Conservation (phyloP, 2,888 invertebrate species). For the Abscondita cerata region DNA sequence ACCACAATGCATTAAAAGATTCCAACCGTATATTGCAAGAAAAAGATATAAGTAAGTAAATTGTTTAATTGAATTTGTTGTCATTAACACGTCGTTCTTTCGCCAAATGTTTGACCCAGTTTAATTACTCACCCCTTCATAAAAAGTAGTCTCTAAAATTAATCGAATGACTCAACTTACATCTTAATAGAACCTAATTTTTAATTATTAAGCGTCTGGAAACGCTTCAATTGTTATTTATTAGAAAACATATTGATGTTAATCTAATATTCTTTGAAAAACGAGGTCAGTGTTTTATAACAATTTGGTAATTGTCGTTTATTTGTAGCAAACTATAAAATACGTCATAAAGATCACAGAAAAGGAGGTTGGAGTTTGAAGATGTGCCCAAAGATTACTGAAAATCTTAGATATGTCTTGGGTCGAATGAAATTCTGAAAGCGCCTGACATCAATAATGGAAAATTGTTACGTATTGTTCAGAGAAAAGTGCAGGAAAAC, state of each 20-base stretch:
- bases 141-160: neutral
- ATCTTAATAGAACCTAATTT: constrained; percentile 5
- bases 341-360: constrained; percentile 23
- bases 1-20: too few species aligned
- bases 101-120: too few species aligned
- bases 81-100: too few species aligned
- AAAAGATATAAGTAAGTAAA: too few species aligned
- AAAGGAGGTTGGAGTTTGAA: constrained; percentile 25
- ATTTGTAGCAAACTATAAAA: constrained; percentile 20
- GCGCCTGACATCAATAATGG: constrained; percentile 57
- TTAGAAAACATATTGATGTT: neutral
- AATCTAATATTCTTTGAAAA: constrained; percentile 1
- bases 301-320: neutral
- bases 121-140: too few species aligned
- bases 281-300: neutral
- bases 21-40: too few species aligned
- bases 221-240: constrained; percentile 2
- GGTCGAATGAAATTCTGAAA: constrained; percentile 49
- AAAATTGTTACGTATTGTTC: constrained; percentile 49
- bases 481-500: constrained; percentile 41
- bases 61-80: too few species aligned
- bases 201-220: neutral
- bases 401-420: constrained; percentile 55
- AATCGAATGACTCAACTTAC: neutral
- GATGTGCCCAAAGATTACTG: constrained; percentile 48